phyloP scores from a whole-genome alignment of 2,797 vertebrate genomes.

The Momotus momota region DNA sequence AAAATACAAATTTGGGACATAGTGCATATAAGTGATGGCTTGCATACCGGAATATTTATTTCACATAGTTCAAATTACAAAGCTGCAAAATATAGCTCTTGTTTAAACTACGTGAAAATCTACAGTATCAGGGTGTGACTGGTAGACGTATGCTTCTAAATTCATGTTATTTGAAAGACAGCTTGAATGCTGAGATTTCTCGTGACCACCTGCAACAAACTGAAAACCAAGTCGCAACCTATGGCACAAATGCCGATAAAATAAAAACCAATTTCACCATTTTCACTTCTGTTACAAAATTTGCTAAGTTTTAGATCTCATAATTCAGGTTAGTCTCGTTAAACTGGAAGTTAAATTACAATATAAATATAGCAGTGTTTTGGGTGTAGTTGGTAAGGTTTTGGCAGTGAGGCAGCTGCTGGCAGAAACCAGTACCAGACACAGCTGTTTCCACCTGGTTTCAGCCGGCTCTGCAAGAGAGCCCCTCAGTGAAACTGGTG shows the following conservation, averaged over 20 bases:
- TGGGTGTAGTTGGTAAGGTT: background rate
- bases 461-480: background rate
- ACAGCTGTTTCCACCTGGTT: background rate
- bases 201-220: background rate
- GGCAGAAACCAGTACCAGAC: background rate
- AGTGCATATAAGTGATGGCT: background rate
- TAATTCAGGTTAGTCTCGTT: background rate
- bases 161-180: background rate
- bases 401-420: background rate
- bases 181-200: background rate
- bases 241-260: background rate
- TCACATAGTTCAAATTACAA: background rate
- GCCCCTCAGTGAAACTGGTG: background rate
- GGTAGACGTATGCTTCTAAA: background rate
- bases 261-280: background rate
- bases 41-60: background rate
- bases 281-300: background rate
- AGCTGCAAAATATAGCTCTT: conserved; percentile 1
- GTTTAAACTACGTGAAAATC: background rate
- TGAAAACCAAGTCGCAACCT: background rate
- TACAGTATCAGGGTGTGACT: background rate
- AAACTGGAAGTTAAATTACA: background rate
- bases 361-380: background rate
- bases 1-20: background rate
- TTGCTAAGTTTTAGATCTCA: background rate